phyloP scores from a whole-genome alignment of 2,888 invertebrate species.

The Leptarthrus brevirostris region DNA sequence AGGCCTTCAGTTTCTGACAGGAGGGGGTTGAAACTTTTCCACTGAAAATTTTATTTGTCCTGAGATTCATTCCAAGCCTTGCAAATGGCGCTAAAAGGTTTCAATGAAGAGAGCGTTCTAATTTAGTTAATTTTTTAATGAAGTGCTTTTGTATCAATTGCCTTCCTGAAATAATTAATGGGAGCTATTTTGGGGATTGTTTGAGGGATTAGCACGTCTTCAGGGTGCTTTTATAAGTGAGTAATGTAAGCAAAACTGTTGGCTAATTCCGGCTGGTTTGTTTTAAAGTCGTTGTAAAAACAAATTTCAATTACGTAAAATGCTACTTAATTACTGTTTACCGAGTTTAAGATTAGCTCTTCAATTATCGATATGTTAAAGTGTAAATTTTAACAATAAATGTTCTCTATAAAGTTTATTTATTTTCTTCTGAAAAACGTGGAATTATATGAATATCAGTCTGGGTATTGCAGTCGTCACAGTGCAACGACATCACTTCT shows the following conservation, averaged over 20 bases:
- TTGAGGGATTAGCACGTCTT: conserved; percentile 30
- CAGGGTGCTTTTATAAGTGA: not conserved
- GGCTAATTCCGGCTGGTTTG: not conserved
- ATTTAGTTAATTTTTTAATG: conserved; percentile 47
- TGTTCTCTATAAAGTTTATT: too few species aligned
- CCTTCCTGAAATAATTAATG: conserved; percentile 35
- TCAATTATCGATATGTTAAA: too few species aligned
- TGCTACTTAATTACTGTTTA: too few species aligned
- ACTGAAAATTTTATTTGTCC: conserved; percentile 35
- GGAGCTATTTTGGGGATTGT: conserved; percentile 26
- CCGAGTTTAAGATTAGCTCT: too few species aligned
- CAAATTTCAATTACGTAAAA: too few species aligned
- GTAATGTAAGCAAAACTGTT: not conserved
- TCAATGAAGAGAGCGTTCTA: conserved; percentile 25
- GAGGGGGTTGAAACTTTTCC: not conserved
- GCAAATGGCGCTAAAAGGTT: conserved; percentile 37
- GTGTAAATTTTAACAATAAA: too few species aligned
- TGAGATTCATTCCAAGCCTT: conserved; percentile 42
- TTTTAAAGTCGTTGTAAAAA: not conserved
- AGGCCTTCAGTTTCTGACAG: not conserved
- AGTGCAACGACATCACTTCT: too few species aligned
- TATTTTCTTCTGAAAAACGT: too few species aligned
- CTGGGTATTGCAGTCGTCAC: too few species aligned
- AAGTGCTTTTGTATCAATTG: conserved; percentile 47
- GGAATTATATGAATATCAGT: too few species aligned